phyloP scores from a whole-genome alignment of 2,113 vertebrate genomes.

The Microcebus ravelobensis region DNA sequence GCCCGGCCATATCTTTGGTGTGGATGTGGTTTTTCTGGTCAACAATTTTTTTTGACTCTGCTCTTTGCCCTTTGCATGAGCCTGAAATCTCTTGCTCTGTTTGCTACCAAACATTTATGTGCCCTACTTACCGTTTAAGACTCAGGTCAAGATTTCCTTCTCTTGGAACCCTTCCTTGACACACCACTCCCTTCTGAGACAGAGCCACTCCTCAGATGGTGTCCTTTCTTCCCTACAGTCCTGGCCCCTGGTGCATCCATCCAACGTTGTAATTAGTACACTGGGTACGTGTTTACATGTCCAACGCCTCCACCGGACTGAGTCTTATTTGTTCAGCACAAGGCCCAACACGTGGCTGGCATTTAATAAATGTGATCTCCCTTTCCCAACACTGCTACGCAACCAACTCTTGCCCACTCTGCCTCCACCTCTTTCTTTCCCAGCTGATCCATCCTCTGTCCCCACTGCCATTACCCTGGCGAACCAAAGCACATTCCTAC shows the following conservation, averaged over 20 bases:
- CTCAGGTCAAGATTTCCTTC: neutral
- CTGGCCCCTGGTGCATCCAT: neutral
- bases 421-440: neutral
- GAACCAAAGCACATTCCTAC: too few relatives aligned
- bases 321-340: neutral
- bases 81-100: neutral
- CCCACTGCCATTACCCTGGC: neutral
- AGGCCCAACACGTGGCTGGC: neutral
- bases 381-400: neutral
- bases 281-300: neutral
- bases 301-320: neutral
- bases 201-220: neutral
- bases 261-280: neutral
- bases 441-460: neutral
- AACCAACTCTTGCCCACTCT: neutral
- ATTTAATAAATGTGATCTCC: neutral
- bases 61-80: neutral
- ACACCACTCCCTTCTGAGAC: rapidly evolving
- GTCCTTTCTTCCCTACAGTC: neutral
- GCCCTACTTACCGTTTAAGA: neutral
- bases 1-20: neutral
- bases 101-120: neutral
- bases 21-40: conserved; percentile 36
- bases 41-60: neutral
- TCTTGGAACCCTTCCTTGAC: neutral